Conservation (phyloP, 2,888 invertebrate species). For the Cecidostiba fungosa region DNA sequence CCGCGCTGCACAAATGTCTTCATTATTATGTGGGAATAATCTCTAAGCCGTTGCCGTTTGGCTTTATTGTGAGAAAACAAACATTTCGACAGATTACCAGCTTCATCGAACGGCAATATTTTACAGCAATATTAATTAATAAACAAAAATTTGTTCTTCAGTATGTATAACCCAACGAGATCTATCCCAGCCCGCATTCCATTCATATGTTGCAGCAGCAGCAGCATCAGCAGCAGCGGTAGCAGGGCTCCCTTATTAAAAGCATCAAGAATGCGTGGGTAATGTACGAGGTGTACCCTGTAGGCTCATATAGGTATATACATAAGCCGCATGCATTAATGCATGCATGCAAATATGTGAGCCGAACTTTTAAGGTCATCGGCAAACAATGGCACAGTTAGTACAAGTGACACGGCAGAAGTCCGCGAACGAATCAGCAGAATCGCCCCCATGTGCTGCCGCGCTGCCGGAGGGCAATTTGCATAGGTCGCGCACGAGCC, state of each 20-base stretch:
- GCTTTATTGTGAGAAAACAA: neutral
- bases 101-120: no score
- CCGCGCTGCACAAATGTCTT: slow-evolving; percentile 29
- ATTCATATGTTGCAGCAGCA: neutral
- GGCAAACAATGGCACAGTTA: slow-evolving; percentile 58
- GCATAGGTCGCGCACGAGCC: slow-evolving; percentile 73
- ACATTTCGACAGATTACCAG: neutral
- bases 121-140: no score
- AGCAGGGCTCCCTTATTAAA: slow-evolving; percentile 33
- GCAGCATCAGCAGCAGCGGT: neutral
- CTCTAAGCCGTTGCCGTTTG: neutral
- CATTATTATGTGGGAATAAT: slow-evolving; percentile 24
- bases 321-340: slow-evolving; percentile 53
- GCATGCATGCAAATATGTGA: slow-evolving; percentile 53
- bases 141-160: neutral
- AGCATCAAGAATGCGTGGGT: slow-evolving; percentile 10
- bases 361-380: slow-evolving; percentile 46
- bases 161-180: neutral
- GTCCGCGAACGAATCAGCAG: slow-evolving; percentile 45
- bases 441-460: slow-evolving; percentile 46
- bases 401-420: slow-evolving; percentile 53
- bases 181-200: slow-evolving; percentile 30
- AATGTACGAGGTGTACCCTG: slow-evolving; percentile 25
- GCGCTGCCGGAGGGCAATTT: slow-evolving; percentile 64
- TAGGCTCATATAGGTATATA: neutral